phyloP scores from a whole-genome alignment of 2,797 vertebrate species.

The Artibeus jamaicensis region DNA sequence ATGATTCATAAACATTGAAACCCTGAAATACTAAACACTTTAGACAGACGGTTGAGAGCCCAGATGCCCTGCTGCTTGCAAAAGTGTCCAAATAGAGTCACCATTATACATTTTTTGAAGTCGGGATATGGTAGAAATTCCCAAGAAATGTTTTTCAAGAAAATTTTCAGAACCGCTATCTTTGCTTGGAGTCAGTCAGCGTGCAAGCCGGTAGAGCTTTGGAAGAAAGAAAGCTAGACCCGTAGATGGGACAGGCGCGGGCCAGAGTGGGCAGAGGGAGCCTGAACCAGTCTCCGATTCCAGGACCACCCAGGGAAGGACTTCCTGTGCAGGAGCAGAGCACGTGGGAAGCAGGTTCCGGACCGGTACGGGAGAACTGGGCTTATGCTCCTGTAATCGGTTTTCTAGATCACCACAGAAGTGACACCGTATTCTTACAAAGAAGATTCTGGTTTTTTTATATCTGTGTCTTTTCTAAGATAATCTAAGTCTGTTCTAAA shows the following conservation, averaged over 20 bases:
- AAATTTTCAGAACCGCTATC: slow-evolving; percentile 5
- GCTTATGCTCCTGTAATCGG: background rate
- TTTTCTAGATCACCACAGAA: slow-evolving; percentile 9
- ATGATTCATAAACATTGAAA: background rate
- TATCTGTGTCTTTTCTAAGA: background rate
- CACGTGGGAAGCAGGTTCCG: background rate
- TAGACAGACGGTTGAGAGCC: background rate
- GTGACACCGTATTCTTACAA: background rate
- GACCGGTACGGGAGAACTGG: background rate
- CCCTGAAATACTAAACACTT: slow-evolving; percentile 3
- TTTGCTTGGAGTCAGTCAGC: background rate
- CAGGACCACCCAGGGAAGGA: background rate
- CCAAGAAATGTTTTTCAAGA: slow-evolving; percentile 23
- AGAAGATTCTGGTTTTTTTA: background rate
- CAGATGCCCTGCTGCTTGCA: background rate
- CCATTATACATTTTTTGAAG: background rate
- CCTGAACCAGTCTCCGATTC: background rate
- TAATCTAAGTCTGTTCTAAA: slow-evolving; percentile 24
- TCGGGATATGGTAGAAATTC: slow-evolving; percentile 36
- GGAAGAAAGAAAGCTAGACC: background rate
- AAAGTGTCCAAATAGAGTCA: background rate
- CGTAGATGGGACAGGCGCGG: background rate
- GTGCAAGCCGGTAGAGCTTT: background rate
- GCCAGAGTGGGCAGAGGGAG: background rate
- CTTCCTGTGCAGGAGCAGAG: background rate